Evolutionary conservation across 2,797 vertebrate genomes (phyloP), one percentile per base, ranked within the genome.

Genomic region (Tokudaia tokunoshimensis): DNA sequence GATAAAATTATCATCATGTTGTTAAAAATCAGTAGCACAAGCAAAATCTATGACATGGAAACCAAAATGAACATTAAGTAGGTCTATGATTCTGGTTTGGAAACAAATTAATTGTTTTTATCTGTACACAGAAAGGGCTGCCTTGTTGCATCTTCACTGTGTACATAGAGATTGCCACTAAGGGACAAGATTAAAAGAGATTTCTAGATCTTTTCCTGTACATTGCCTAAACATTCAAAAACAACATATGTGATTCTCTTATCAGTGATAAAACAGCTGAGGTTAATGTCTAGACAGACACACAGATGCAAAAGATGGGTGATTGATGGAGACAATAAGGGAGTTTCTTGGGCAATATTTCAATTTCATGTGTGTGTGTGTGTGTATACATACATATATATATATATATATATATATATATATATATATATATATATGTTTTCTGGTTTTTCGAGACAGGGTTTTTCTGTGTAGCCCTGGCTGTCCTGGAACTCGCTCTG

Each of bases 1-100:
- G 41, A 87, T 34, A 96, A 91, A 91, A 93, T 90, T 52, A 80
- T 19, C 6, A 70, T 88, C 7, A 24, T 59, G 19, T 86, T 94
- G 92, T 89, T 72, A 65, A 82, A 76, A 92, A 47, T 93, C 24
- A 63, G 4, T 37, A 50, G 59, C 22, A 20, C 34, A 22, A 31
- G 55, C 22, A 79, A 67, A 55, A 10, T 72, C 47, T 82, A 44
- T 65, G n/a, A 55, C 34, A 78, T 50, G 29, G 15, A 52, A 84
- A 88, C 29, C 22, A 74, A 95, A 78, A 52, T 41, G 20, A 63
- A 76, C 4, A 50, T 57, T 17, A 57, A 74, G 59, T 57, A 34
- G 11, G 3, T 85, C 15, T 59, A 59, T 67, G 34, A 93, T n/a
- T 89, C 44, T 67, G 81, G n/a, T 55, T 83, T 92, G 70, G 47